These are phyloP conservation scores for Dynastes maya DNA, from an alignment of 2,888 invertebrate species.

Conservation along the genomic window DNA sequence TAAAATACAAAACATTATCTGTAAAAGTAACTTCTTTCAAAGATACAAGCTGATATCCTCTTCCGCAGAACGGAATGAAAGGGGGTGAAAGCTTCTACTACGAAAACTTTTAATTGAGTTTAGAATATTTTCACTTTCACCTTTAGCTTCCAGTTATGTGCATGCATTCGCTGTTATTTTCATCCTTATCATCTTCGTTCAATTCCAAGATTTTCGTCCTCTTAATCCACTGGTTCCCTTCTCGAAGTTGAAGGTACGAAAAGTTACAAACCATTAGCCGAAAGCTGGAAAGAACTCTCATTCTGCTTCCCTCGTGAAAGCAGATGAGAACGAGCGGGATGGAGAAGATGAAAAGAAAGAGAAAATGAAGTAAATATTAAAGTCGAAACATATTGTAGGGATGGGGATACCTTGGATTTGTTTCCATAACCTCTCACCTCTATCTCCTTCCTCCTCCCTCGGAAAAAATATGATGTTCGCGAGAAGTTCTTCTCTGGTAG, in stretches of 20 bases:
- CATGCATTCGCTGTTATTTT: not conserved
- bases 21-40: not conserved
- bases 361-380: conserved; percentile 7
- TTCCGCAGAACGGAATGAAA: not conserved
- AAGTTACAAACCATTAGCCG: conserved; percentile 28
- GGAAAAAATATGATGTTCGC: conserved; percentile 8
- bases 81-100: not conserved
- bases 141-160: conserved; percentile 15
- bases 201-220: not conserved
- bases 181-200: not conserved
- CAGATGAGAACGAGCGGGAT: no score
- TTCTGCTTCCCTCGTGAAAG: not conserved
- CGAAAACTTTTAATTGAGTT: conserved; percentile 46
- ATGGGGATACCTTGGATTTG: not conserved
- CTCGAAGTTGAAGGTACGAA: conserved; percentile 4
- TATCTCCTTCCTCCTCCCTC: not conserved
- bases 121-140: conserved; percentile 47
- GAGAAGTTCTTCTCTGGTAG: not conserved
- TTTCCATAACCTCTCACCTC: no score
- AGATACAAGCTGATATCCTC: not conserved
- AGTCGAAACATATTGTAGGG: not conserved
- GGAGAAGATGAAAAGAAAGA: not conserved
- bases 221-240: not conserved
- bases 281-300: not conserved
- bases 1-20: not conserved